Evolutionary conservation across 2,113 vertebrate species (phyloP).

Genomic region (Plotosus lineatus): DNA sequence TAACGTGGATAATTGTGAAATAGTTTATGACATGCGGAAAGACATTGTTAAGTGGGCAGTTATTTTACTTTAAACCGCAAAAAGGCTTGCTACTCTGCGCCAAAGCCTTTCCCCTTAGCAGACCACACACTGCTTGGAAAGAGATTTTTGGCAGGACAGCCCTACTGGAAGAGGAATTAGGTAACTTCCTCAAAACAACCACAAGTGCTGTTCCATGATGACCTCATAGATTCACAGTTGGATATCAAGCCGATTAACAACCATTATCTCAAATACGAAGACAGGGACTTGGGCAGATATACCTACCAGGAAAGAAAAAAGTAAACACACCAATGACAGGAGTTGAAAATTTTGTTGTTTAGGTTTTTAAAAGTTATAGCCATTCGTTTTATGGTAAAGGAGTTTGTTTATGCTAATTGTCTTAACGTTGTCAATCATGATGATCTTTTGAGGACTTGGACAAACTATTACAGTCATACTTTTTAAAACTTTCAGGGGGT

Average conservation of each 20-base stretch:
- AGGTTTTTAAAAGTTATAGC: conserved; percentile 21
- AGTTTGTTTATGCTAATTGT: conserved; percentile 1
- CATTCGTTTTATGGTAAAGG: conserved; percentile 32
- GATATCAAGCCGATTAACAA: conserved; percentile 33
- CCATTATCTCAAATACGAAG: conserved; percentile 15
- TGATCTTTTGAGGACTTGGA: conserved; percentile 30
- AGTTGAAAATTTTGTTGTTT: conserved; percentile 19
- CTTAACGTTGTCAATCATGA: conserved; percentile 39
- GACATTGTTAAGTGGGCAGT: conserved; percentile 16
- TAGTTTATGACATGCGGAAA: conserved; percentile 33
- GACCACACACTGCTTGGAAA: conserved; percentile 54
- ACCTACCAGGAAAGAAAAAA: conserved; percentile 35
- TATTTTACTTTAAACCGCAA: conserved; percentile 46
- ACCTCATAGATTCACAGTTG: conserved; percentile 40
- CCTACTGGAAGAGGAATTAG: conserved; percentile 39
- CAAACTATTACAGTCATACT: background rate
- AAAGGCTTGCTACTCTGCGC: conserved; percentile 17
- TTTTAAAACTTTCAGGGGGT: background rate
- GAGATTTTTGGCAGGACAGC: conserved; percentile 42
- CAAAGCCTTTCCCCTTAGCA: conserved; percentile 37
- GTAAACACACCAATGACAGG: conserved; percentile 25
- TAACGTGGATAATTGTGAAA: conserved; percentile 7
- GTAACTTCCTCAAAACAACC: conserved; percentile 44
- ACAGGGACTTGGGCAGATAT: conserved; percentile 20
- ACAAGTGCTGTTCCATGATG: conserved; percentile 44